Base-by-base conservation (phyloP, 2,113 vertebrate genomes). In the Paedocypris sp. region DNA sequence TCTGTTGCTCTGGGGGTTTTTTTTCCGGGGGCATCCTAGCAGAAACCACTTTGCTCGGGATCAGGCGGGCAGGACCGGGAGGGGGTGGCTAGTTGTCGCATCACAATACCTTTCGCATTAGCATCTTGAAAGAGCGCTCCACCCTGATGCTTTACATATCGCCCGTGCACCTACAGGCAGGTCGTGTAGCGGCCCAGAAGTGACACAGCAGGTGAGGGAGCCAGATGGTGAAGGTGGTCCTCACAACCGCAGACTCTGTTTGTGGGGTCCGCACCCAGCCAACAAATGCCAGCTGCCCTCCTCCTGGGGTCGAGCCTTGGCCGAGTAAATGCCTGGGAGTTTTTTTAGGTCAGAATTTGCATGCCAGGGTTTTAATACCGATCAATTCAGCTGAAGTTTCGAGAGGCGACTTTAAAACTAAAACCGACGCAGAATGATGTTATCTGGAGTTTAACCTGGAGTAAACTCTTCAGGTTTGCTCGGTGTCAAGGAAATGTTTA, bases 241-340 rank as follows among this genome's bases (percentile, higher is more conserved):
- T 13, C 48, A 8, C 23, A 64, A 43, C 32, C 56, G 58, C 25
- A 9, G 23, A 52, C 32, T 35, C 32, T 64, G 48, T 60, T 64
- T 69, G 49, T 47, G 43, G 49, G 56, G 53, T 62, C 64, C n/a
- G 43, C 48, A 60, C 29, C 56, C 62, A 68, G 45, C 15, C 36
- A 20, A 51, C 60, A 62, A 61, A 63, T 58, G 38, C 51, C 6
- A 22, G 9, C 22, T 16, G 13, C 23, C 36, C 46, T 13, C 38
- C 53, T 35, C 38, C 20, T 36, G 28, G 38, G 62, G 54, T 60
- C 48, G 61, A 33, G 5, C 23, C 22, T 18, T 54, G 53, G 42
- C 61, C 61, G 42, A 19, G 25, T 43, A 36, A 18, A 23, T 35
- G 36, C 25, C 39, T 20, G 22, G 22, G 38, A 25, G 15, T 28